Base-by-base conservation (phyloP, 2,888 invertebrate species). In the Eudemis profundana region DNA sequence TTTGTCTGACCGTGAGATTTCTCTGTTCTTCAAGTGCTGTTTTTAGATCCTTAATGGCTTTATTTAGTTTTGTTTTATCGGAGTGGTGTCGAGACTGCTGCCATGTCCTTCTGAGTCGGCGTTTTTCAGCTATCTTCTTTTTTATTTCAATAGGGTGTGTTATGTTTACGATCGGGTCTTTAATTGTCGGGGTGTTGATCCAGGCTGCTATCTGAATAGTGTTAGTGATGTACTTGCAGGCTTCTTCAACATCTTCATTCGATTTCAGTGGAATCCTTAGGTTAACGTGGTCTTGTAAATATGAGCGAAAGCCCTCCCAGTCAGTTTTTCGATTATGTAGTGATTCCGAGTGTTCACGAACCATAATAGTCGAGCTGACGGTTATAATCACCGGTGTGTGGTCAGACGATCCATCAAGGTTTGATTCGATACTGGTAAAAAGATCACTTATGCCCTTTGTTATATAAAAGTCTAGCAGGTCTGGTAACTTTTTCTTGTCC, bases 131-230 rank as follows among this genome's bases (percentile, higher is more conserved):
- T n/a, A 70, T 44, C 42, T 64, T 66, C 12, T 60, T 19, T 42
- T 44, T 62, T 5, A 68, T 54, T 46, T 57, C 57, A 3, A 50
- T 14, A 7, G 66, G 29, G 3, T 10, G 42, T 3, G 10, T 19
- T 1, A 0, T 67, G 68, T 62, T 63, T 4, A 19, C 23, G 4
- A 69, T 66, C 70, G 0, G 66, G 63, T 8, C n/a, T n/a, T n/a
- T n/a, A n/a, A n/a, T n/a, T n/a, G n/a, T n/a, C n/a, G n/a, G n/a
- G n/a, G n/a, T n/a, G n/a, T n/a, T n/a, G n/a, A n/a, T n/a, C n/a
- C n/a, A n/a, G n/a, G n/a, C n/a, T n/a, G 69, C 64, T 8, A 14
- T 51, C 54, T 71, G 71, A 17, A 66, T 64, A 10, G 57, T 12
- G 27, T 61, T 66, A 0, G 63, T 68, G 4, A 66, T 36, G 15